phyloP scores from a whole-genome alignment of 2,797 vertebrate species.

The Siniperca undulata region DNA sequence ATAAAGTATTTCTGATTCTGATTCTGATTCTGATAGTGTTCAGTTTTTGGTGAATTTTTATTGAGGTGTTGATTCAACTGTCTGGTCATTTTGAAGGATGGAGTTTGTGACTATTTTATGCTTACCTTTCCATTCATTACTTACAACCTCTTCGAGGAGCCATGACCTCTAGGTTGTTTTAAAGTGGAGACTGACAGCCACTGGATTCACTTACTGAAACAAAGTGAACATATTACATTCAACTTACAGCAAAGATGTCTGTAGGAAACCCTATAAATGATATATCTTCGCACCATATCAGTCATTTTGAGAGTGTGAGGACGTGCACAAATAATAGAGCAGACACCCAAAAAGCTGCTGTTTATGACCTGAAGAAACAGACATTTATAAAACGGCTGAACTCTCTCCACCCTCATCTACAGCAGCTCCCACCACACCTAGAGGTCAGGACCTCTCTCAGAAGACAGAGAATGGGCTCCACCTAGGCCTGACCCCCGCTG shows the following conservation, averaged over 20 bases:
- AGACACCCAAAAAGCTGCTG: slow-evolving; percentile 7
- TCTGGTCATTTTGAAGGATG: too few relatives aligned
- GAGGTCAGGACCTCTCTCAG: slow-evolving; percentile 2
- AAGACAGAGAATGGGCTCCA: background rate
- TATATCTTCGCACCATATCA: background rate
- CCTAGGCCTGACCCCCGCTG: background rate
- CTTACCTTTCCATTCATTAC: background rate
- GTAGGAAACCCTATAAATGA: background rate
- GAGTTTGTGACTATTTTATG: background rate
- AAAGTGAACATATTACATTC: background rate
- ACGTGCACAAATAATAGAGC: slow-evolving; percentile 21
- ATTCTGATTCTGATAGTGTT: too few relatives aligned
- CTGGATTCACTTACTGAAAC: background rate
- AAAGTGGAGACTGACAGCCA: background rate
- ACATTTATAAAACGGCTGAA: background rate
- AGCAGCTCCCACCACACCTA: slow-evolving; percentile 33
- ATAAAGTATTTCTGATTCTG: too few relatives aligned
- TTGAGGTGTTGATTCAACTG: too few relatives aligned
- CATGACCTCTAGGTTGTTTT: background rate
- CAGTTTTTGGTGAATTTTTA: too few relatives aligned
- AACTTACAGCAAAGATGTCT: background rate
- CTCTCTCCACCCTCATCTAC: slow-evolving; percentile 20
- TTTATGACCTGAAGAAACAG: slow-evolving; percentile 21
- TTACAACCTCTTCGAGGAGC: background rate
- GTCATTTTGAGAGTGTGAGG: background rate